Evolutionary conservation across 1,140 invertebrate species (phyloP), one percentile per base, ranked within the genome.

Genomic region (Drosophila serrata): DNA sequence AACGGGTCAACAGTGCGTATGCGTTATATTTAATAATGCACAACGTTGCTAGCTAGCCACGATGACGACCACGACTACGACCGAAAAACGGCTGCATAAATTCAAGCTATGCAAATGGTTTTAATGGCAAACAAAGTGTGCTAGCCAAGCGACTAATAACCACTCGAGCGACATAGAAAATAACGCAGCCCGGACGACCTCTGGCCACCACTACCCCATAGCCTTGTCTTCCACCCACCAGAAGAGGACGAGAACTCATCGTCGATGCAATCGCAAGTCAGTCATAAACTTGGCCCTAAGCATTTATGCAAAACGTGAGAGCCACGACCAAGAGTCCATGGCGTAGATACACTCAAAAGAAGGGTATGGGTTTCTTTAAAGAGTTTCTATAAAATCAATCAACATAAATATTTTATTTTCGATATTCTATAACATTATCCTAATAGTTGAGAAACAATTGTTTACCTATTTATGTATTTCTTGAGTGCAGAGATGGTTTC

Each of bases 1-100:
- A 82, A 45, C 72, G 61, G 81, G 81, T 85, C 81, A 84, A 77
- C 81, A 29, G 57, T 81, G 77, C 81, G 81, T 84, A 84, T 85
- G 61, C 62, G 56, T 64, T 85, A 73, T 82, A 85, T 84, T 84
- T 77, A 84, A 85, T 84, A 84, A 84, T 84, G 76, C 81, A 84
- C 80, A 84, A 76, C 81, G 53, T 64, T 68, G 75, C 65, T 40
- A 78, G 53, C 46, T 45, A 24, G 27, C 49, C 31, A 35, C 49
- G 8, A 37, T n/a, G 33, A 37, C 51, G 33, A 53, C 31, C 31
- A 29, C 55, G 17, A 55, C 33, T 4, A 33, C 33, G 11, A 33
- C 33, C 33, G 11, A 61, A 68, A 76, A 76, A 42, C 73, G 73
- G 27, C 76, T 79, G 72, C 76, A 84, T 73, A 77, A 72, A 85